Base-by-base conservation (phyloP, 2,797 vertebrate species). In the Poliocrania exsul region DNA sequence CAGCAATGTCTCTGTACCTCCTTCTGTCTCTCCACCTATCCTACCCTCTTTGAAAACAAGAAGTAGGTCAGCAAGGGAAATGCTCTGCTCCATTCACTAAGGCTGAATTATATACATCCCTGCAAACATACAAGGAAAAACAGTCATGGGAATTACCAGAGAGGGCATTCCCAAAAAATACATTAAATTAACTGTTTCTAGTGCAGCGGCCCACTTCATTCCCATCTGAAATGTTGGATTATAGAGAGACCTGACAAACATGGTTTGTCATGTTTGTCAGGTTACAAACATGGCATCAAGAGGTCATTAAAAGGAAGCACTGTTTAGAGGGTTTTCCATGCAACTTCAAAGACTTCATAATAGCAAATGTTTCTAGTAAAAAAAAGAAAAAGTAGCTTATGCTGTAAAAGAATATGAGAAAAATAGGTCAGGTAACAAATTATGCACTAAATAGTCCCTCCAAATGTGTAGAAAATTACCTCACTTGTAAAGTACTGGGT, bases 21-120 rank as follows among this genome's bases (percentile, higher is more conserved):
- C 29, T 75, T 62, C 46, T 54, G 14, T 16, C 24, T 35, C 24
- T 50, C 40, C 40, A 69, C 13, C n/a, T 40, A 31, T 18, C 21
- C 46, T 15, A 53, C 9, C 16, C 20, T 67, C 62, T 58, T 72
- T 28, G 31, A 90, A 91, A 44, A 79, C 18, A 74, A 73, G 46
- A 54, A 92, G 40, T 56, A 89, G 54, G 47, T 44, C 84, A 72
- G 44, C 11, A 44, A 91, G 29, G 12, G 51, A 80, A 87, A 89
- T 12, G 33, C 16, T 82, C 11, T 42, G 31, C 51, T 72, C 47
- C 44, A 29, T 62, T 82, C 74, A 77, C 44, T 35, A 42, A 61
- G 35, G 33, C 14, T 62, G 26, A 15, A 57, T 57, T 57, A 69
- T 88, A 75, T 24, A 57, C 15, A 74, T 38, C 42, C 47, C 60